These are phyloP conservation scores for Ichneumoninae sp. DNA, from an alignment of 2,888 invertebrate genomes.

Conservation along the genomic window DNA sequence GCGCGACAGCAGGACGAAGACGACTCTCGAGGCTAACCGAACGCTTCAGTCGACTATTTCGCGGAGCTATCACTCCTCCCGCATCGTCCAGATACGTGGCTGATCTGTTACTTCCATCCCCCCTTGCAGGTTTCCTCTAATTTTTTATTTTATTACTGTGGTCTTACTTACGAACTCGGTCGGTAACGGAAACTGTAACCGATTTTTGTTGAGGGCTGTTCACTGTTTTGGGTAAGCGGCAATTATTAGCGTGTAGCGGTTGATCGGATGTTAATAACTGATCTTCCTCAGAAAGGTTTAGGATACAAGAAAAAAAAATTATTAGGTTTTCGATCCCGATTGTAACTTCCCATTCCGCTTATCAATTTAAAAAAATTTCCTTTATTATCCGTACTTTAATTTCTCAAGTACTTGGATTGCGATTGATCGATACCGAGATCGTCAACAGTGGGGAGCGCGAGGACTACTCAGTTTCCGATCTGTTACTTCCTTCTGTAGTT, in stretches of 20 bases:
- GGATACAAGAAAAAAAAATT: too few relatives aligned
- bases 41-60: conserved; percentile 17
- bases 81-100: background rate
- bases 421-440: background rate
- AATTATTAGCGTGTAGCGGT: too few relatives aligned
- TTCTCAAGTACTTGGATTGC: background rate
- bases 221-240: too few relatives aligned
- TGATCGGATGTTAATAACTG: too few relatives aligned
- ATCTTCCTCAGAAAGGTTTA: too few relatives aligned
- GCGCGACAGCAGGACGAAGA: conserved; percentile 20
- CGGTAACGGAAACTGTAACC: too few relatives aligned
- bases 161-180: too few relatives aligned
- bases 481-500: too few relatives aligned
- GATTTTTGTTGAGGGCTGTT: too few relatives aligned
- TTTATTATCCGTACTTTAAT: background rate
- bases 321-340: too few relatives aligned
- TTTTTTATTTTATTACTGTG: too few relatives aligned
- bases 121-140: background rate
- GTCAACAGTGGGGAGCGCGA: background rate
- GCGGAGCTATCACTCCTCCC: background rate
- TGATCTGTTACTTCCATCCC: background rate
- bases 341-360: too few relatives aligned
- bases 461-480: background rate
- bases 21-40: conserved; percentile 8
- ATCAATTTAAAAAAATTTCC: background rate